Evolutionary conservation across 92 coral and sea anemone species (phyloP).

Genomic region (Parazoanthus atlanticus): DNA sequence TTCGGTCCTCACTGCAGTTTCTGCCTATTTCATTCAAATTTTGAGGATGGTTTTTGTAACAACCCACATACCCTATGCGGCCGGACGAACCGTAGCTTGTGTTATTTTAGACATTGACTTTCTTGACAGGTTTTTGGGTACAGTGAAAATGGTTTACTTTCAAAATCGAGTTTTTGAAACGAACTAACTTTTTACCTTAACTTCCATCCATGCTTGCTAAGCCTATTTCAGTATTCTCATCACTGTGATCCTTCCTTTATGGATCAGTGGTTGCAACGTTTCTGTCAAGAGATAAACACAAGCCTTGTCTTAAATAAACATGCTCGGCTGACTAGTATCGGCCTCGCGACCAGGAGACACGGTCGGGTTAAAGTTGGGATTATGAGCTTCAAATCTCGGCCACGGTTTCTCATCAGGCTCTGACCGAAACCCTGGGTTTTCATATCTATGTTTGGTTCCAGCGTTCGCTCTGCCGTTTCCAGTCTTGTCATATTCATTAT

Average conservation of each 20-base stretch:
- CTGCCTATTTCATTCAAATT: too few relatives aligned
- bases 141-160: neutral
- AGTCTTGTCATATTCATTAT: neutral
- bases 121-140: too few relatives aligned
- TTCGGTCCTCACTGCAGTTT: too few relatives aligned
- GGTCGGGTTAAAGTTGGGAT: slow-evolving; percentile 11
- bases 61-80: too few relatives aligned
- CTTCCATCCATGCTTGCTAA: neutral
- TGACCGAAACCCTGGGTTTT: slow-evolving; percentile 15
- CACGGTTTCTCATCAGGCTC: neutral
- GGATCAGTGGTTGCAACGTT: neutral
- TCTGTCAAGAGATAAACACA: too few relatives aligned
- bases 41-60: too few relatives aligned
- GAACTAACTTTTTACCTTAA: neutral
- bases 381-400: neutral
- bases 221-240: neutral
- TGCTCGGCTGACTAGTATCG: slow-evolving; percentile 20
- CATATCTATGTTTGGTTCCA: neutral
- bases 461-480: neutral
- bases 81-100: too few relatives aligned
- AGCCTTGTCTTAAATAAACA: slow-evolving; percentile 11
- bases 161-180: too few relatives aligned
- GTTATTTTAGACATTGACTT: too few relatives aligned
- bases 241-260: neutral
- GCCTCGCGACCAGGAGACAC: neutral